Evolutionary conservation across 2,888 invertebrate species (phyloP).

Genomic region (Drosophila pseudotakahashii): DNA sequence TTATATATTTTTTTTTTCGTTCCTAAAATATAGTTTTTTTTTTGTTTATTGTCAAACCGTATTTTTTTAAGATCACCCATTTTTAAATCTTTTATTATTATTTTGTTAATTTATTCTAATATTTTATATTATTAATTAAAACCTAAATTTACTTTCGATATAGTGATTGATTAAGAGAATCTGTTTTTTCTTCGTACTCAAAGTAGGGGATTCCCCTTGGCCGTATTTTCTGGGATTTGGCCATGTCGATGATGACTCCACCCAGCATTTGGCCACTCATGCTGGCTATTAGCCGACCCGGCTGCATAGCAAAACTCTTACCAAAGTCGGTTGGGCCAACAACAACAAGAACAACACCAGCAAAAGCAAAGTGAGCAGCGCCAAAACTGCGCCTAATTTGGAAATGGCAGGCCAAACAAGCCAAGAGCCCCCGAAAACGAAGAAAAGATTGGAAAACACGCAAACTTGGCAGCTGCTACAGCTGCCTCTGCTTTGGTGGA

Average conservation of each 20-base stretch:
- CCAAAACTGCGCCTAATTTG: slow-evolving; percentile 54
- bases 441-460: slow-evolving; percentile 57
- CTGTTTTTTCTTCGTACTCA: not conserved
- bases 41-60: too few species aligned
- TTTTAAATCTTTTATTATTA: too few species aligned
- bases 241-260: not conserved
- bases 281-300: slow-evolving; percentile 31
- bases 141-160: too few species aligned
- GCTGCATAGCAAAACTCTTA: slow-evolving; percentile 19
- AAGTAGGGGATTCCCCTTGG: not conserved
- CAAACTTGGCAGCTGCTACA: slow-evolving; percentile 74
- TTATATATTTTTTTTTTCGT: too few species aligned
- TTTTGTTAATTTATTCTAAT: too few species aligned
- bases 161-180: not conserved
- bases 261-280: slow-evolving; percentile 35
- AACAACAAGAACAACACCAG: not conserved
- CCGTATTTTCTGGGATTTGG: not conserved
- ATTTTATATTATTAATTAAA: too few species aligned
- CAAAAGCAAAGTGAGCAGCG: slow-evolving; percentile 15
- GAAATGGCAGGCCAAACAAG: slow-evolving; percentile 36
- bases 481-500: slow-evolving; percentile 57
- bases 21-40: too few species aligned
- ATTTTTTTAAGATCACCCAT: too few species aligned
- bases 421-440: slow-evolving; percentile 23
- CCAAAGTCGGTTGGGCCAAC: slow-evolving; percentile 21